These are phyloP conservation scores for Folsomia candida DNA, from an alignment of 2,888 invertebrate species.

Conservation along the genomic window DNA sequence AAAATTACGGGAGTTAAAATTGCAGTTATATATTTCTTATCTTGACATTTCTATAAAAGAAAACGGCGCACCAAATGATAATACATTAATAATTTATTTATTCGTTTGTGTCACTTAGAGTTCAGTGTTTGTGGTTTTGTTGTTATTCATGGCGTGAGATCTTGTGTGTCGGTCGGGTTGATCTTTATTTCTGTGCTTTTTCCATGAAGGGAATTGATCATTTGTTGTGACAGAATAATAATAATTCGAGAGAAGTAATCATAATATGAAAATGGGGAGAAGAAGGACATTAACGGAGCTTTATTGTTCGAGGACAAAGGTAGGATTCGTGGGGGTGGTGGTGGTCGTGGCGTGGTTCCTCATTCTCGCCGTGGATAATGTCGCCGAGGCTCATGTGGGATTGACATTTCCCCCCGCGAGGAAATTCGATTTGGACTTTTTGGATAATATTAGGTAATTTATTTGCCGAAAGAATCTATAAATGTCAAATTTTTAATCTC, in stretches of 20 bases:
- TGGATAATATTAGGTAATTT: conserved; percentile 85
- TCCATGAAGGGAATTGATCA: neutral
- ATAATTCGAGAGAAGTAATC: neutral
- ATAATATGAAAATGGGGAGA: neutral
- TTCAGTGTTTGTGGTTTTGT: too few relatives aligned
- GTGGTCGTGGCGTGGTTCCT: conserved; percentile 1
- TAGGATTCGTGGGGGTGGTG: neutral
- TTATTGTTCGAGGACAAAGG: neutral
- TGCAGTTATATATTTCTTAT: too few relatives aligned
- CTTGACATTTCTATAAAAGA: too few relatives aligned
- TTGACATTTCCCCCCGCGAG: conserved; percentile 87
- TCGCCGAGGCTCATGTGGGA: conserved; percentile 68
- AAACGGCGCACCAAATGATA: too few relatives aligned
- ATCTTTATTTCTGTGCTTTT: neutral
- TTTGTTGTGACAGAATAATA: neutral
- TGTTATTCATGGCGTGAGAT: too few relatives aligned
- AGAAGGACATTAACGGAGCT: neutral
- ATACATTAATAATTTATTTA: too few relatives aligned
- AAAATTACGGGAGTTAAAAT: too few relatives aligned
- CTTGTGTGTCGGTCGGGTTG: neutral
- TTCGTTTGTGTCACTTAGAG: too few relatives aligned
- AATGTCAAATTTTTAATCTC: too few relatives aligned
- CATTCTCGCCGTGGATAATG: neutral
- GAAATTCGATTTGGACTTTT: conserved; percentile 83
- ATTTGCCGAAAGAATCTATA: too few relatives aligned